Evolutionary conservation across 1,140 invertebrate species (phyloP).

Genomic region (Macrocentrus cingulum): DNA sequence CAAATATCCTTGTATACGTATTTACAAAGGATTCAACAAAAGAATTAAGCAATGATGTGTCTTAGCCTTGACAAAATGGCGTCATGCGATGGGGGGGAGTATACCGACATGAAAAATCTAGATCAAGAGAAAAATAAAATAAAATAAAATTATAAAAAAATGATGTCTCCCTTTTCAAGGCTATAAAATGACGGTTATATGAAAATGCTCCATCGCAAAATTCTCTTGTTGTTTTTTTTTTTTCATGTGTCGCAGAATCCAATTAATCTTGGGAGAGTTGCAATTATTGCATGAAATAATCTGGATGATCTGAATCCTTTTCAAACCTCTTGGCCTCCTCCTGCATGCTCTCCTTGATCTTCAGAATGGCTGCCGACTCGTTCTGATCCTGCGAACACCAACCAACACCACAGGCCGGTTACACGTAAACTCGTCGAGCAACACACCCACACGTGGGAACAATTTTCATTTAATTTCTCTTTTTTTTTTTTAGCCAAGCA

Average conservation of each 20-base stretch:
- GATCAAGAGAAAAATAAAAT: slow-evolving; percentile 2
- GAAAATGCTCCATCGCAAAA: slow-evolving; percentile 18
- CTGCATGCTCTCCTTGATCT: slow-evolving; percentile 99
- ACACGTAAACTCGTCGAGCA: slow-evolving; percentile 58
- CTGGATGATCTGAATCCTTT: slow-evolving; percentile 95
- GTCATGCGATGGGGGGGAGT: no score
- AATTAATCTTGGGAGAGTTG: slow-evolving; percentile 48
- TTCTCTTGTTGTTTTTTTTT: slow-evolving; percentile 50
- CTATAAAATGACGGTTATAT: slow-evolving; percentile 14
- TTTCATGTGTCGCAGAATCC: slow-evolving; percentile 45
- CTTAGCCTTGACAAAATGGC: no score
- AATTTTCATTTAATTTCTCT: slow-evolving; percentile 1
- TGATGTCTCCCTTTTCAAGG: slow-evolving; percentile 1
- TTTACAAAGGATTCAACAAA: no score
- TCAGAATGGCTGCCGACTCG: slow-evolving; percentile 97
- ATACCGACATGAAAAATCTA: no score
- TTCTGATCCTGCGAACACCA: slow-evolving; percentile 90
- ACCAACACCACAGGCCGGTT: slow-evolving; percentile 62
- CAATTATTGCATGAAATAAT: slow-evolving; percentile 94
- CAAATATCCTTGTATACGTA: no score
- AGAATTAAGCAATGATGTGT: no score
- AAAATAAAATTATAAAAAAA: not conserved
- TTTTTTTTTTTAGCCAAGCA: not conserved
- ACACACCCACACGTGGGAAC: slow-evolving; percentile 52
- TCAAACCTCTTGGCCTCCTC: slow-evolving; percentile 99